These are phyloP conservation scores for Benitochromis conjunctus DNA, from an alignment of 2,113 vertebrate genomes.

Conservation along the genomic window DNA sequence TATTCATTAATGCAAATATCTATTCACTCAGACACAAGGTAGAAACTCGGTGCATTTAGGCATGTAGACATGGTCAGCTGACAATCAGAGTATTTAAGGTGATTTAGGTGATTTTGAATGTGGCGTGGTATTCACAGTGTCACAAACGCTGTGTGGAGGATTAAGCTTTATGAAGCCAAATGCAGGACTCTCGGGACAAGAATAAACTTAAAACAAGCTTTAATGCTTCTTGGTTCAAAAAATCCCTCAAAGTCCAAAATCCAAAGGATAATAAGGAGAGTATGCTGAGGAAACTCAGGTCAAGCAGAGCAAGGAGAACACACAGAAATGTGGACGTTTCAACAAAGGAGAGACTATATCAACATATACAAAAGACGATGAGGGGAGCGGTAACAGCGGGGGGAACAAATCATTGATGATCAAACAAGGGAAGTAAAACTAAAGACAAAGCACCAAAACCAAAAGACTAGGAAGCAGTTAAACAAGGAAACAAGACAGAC, in stretches of 20 bases:
- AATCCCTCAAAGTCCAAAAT: neutral
- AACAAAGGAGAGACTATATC: neutral
- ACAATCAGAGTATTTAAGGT: neutral
- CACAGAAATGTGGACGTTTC: neutral
- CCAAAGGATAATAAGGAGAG: neutral
- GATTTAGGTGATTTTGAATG: neutral
- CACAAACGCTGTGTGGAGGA: neutral
- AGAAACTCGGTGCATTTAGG: neutral
- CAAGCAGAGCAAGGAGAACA: neutral
- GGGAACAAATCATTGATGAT: neutral
- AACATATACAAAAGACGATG: neutral
- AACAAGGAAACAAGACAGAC: fast-evolving
- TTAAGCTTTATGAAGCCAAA: neutral
- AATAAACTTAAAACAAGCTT: neutral
- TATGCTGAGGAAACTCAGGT: neutral
- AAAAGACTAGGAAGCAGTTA: neutral
- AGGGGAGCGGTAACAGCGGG: neutral
- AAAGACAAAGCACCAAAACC: neutral
- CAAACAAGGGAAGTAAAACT: neutral
- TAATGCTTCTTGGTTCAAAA: neutral
- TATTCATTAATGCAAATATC: neutral
- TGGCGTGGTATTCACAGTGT: neutral
- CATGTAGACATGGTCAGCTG: neutral
- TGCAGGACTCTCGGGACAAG: neutral
- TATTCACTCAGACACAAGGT: neutral